Percentiles rank a stretch among this genome's conserved stretches.
Evolutionary conservation across 2,888 invertebrate genomes (phyloP).

Genomic region (Dasysyrphus albostriatus): DNA sequence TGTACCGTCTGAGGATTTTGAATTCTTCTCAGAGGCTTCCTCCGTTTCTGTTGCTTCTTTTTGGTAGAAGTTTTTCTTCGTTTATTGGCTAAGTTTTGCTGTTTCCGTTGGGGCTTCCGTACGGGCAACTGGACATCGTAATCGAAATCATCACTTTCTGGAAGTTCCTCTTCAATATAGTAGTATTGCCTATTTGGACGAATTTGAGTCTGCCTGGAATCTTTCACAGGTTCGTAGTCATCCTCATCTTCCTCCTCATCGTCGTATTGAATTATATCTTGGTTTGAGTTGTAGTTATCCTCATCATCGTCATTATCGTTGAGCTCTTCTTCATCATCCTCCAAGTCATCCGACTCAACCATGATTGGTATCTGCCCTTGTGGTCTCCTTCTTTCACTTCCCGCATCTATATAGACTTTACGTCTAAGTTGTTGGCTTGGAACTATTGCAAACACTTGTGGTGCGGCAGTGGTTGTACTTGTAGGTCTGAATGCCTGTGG

Average conservation of each 20-base stretch:
- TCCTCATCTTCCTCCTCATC: conserved; percentile 56
- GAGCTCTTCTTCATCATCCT: conserved; percentile 76
- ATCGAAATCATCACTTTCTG: conserved; percentile 62
- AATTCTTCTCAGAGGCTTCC: conserved; percentile 35
- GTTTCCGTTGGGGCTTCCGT: conserved; percentile 60
- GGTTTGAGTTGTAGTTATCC: conserved; percentile 4
- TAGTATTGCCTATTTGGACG: conserved; percentile 26
- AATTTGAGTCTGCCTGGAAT: conserved; percentile 48
- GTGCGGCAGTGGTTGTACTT: conserved; percentile 78
- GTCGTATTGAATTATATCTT: conserved; percentile 8
- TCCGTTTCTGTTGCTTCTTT: conserved; percentile 6
- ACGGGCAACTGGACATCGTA: conserved; percentile 51
- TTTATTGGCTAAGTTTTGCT: conserved; percentile 31
- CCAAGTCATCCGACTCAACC: conserved; percentile 76
- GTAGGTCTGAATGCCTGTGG: conserved; percentile 77
- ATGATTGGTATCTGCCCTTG: conserved; percentile 71
- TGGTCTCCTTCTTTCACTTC: too few relatives aligned
- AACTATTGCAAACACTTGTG: conserved; percentile 80
- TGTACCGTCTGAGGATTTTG: conserved; percentile 55
- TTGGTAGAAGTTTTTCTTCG: not conserved
- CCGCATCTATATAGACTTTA: conserved; percentile 68
- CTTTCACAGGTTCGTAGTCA: conserved; percentile 70
- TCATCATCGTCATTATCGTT: conserved; percentile 40
- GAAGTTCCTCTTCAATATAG: conserved; percentile 70
- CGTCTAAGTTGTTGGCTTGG: conserved; percentile 77